Conservation (phyloP, 2,113 vertebrate genomes). For the Condylura cristata region DNA sequence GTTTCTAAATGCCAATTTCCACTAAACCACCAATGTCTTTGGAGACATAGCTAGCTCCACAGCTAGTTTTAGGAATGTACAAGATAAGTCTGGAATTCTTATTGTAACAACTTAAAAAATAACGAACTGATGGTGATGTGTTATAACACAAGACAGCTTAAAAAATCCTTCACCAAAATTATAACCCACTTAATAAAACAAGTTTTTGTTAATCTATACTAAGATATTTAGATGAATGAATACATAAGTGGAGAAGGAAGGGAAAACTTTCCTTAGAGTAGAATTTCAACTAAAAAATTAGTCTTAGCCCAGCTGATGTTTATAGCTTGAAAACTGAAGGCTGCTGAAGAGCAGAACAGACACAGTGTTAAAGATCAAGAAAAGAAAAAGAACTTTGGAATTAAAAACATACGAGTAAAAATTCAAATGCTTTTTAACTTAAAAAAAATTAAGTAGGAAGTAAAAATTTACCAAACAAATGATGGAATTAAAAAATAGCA, state of each 20-base stretch:
- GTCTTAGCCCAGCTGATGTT: too few species aligned
- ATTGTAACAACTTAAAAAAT: background rate
- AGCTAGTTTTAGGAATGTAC: background rate
- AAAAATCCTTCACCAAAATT: background rate
- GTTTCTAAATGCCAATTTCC: slow-evolving; percentile 13
- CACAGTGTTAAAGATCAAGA: too few species aligned
- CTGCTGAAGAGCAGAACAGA: too few species aligned
- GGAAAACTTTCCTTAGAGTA: background rate
- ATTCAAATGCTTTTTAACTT: background rate
- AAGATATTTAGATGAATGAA: background rate
- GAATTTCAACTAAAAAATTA: too few species aligned
- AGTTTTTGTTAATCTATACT: background rate
- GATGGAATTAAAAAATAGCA: background rate
- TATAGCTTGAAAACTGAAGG: too few species aligned
- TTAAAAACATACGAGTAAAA: too few species aligned
- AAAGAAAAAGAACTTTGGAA: too few species aligned
- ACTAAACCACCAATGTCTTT: background rate
- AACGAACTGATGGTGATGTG: background rate
- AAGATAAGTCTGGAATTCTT: background rate
- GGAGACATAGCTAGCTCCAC: background rate
- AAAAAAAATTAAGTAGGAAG: background rate
- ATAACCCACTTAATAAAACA: background rate
- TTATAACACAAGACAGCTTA: background rate
- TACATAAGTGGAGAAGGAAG: background rate
- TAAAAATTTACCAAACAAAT: background rate